These are phyloP conservation scores for Syndactyla subalaris DNA, from an alignment of 2,797 vertebrate genomes.

Conservation along the genomic window DNA sequence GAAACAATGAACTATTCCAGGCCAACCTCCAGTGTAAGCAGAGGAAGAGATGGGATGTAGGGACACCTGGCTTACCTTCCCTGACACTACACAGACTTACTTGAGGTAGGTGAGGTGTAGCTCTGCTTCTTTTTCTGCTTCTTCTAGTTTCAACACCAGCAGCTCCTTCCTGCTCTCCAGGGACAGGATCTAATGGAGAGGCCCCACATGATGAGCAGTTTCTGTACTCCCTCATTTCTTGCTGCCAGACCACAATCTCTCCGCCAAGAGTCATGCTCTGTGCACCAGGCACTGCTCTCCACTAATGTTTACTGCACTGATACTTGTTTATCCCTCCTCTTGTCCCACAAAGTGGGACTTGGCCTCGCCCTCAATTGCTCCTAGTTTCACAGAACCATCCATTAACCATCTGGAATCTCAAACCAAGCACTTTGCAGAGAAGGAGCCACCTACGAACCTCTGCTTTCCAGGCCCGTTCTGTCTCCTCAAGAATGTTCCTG, in stretches of 20 bases:
- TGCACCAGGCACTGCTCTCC: background rate
- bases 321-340: background rate
- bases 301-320: background rate
- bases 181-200: constrained; percentile 74
- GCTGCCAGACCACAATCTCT: background rate
- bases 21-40: accelerated
- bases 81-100: constrained; percentile 10
- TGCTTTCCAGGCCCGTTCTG: constrained; percentile 79
- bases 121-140: constrained; percentile 84
- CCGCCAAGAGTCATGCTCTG: background rate
- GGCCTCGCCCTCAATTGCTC: background rate
- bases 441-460: constrained; percentile 69
- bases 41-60: accelerated
- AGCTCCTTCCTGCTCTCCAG: constrained; percentile 82
- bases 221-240: accelerated
- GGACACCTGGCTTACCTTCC: background rate
- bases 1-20: background rate
- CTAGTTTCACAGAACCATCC: accelerated
- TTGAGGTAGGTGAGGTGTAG: constrained; percentile 82
- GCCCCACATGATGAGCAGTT: background rate
- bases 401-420: accelerated
- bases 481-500: constrained; percentile 79
- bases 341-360: background rate
- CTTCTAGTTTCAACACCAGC: constrained; percentile 80
- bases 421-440: background rate